These are phyloP conservation scores for Percina caprodes DNA, from an alignment of 2,113 vertebrate genomes.

Conservation along the genomic window DNA sequence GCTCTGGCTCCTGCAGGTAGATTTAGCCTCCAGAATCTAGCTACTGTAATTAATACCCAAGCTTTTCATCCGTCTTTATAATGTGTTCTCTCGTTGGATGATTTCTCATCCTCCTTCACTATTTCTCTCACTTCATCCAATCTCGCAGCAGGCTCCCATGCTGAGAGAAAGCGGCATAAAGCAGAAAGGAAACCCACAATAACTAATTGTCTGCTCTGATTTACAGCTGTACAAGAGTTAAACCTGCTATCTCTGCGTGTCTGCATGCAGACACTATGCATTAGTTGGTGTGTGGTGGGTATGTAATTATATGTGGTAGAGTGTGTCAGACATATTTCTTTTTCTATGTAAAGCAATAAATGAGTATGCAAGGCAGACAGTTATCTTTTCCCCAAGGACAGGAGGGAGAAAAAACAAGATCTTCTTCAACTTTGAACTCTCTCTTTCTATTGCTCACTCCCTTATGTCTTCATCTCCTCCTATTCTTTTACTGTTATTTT, in stretches of 20 bases:
- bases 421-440: conserved; percentile 59
- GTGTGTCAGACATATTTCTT: conserved; percentile 16
- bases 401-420: conserved; percentile 24
- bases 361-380: conserved; percentile 32
- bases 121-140: conserved; percentile 49
- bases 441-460: conserved; percentile 11
- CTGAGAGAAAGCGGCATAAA: conserved; percentile 50
- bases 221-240: conserved; percentile 60
- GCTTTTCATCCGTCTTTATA: conserved; percentile 62
- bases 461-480: background rate
- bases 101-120: conserved; percentile 54
- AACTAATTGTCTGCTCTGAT: conserved; percentile 73
- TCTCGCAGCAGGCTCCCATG: conserved; percentile 63
- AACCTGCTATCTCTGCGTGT: conserved; percentile 18
- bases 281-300: conserved; percentile 31
- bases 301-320: conserved; percentile 29
- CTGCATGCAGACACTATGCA: conserved; percentile 32
- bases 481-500: conserved; percentile 38
- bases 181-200: conserved; percentile 54
- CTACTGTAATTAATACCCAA: conserved; percentile 30
- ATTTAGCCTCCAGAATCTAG: conserved; percentile 46
- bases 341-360: conserved; percentile 45
- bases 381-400: conserved; percentile 18
- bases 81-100: conserved; percentile 47
- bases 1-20: conserved; percentile 49